Percentiles rank a stretch among this genome's conserved stretches.
Conservation (phyloP, 2,797 vertebrate genomes). For the Hippopotamyrus pictus region DNA sequence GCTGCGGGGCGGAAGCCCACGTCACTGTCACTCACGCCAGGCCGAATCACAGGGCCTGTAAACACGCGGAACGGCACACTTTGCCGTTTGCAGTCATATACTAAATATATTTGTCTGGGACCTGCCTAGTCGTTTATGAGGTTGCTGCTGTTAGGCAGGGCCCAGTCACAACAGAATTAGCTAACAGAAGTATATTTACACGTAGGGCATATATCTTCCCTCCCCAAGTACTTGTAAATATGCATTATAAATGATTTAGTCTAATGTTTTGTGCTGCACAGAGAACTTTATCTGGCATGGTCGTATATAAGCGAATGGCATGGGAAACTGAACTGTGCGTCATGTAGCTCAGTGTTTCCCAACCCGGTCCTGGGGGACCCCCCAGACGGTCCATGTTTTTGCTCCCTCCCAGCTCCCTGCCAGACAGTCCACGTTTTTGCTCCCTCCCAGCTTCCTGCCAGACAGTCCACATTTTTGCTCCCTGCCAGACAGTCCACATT, state of each 20-base stretch:
- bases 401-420: neutral
- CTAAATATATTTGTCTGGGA: conserved; percentile 6
- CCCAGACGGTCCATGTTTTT: neutral
- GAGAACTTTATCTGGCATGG: neutral
- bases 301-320: neutral
- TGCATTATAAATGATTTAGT: conserved; percentile 5
- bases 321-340: neutral
- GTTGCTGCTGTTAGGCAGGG: neutral
- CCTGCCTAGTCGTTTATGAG: neutral
- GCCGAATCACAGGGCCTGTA: neutral
- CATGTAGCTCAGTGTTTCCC: neutral
- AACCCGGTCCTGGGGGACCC: neutral
- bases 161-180: neutral
- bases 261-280: neutral
- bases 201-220: neutral
- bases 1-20: neutral
- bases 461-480: neutral
- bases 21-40: neutral
- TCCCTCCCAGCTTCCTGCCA: too few species aligned
- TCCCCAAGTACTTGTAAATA: neutral
- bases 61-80: neutral
- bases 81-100: neutral
- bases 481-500: neutral
- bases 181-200: conserved; percentile 1
- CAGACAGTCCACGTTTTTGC: too few species aligned